Evolutionary conservation across 2,888 invertebrate species (phyloP), one percentile per base, ranked within the genome.

Genomic region (Trissonchulus sp.): DNA sequence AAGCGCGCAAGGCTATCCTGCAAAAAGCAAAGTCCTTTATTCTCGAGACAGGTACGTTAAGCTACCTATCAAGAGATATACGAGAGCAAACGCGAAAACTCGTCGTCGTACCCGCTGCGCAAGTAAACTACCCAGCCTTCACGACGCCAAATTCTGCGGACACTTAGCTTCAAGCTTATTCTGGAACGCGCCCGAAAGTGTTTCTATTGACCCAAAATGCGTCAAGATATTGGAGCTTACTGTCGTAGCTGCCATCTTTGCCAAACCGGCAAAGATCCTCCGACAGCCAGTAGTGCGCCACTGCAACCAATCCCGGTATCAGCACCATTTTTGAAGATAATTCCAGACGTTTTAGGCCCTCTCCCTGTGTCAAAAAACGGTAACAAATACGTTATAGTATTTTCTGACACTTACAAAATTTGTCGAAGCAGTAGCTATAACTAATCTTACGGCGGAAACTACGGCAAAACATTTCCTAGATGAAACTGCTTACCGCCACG

Each of bases 311-410:
- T 63, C 33, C 73, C 68, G 30, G 74, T 78, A 1, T 74, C 76
- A 30, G 37, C 65, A 8, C 78, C 80, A 8, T 79, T 80, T 77
- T 77, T 80, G 37, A 75, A 77, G 34, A 68, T 80, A 2, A 68
- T 77, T 0, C 76, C 76, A 33, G 80, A 80, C 62, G 33, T 79
- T 2, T 30, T 78, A 28, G 80, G 80, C 1, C 65, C 65, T 18
- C 74, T 80, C 1, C 77, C 78, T 3, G 28, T 15, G 0, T 76
- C 77, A 0, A 18, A 23, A 3, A 71, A 60, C 0, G 72, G 74
- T 3, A 79, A 80, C 28, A 76, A 78, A 68, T 80, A 80, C 35
- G 76, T 80, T 34, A 33, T 80, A 8, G 77, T 75, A 1, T 74
- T 76, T 77, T 77, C 48, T 48, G 48, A 48, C 23, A 48, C 8